Evolutionary conservation across 2,797 vertebrate genomes (phyloP), one percentile per base, ranked within the genome.

Genomic region (Cyprinella venusta): DNA sequence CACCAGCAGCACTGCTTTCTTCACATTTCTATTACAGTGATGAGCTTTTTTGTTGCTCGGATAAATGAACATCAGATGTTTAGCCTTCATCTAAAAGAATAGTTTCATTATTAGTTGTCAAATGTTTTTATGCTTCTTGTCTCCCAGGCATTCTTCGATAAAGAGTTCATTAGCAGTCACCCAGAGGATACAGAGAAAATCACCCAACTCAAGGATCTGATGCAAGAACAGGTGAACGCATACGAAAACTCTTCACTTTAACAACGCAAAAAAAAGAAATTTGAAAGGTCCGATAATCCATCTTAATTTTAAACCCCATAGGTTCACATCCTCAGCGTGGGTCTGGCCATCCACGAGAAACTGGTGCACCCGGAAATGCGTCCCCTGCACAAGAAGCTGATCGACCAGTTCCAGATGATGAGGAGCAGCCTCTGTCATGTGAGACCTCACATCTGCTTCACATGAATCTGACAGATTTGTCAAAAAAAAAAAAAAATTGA

Each of bases 391-490:
- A 99, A 99, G 92, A 99, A 99, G 89, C 94, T 99, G 38, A 97
- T 99, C 6, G 98, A 99, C 90, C 98, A 99, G 94, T 99, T 99
- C 94, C 98, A 99, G 91, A 96, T 99, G 96, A 99, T 99, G 97
- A 95, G 97, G 86, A 96, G 96, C 79, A 98, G 98, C 76, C 94
- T 99, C 80, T 98, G 98, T 89, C 97, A 99, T 6, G 98, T 99
- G 94, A 98, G 96, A 68, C 13, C 76, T 78, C 65, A 38, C 54
- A n/a, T 36, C 16, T 91, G 52, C 6, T 63, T 79, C 65, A 24
- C 8, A 56, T 3, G 33, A 72, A 36, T 18, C 30, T 38, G 21
- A 33, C 15, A 33, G 6, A 38, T 50, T 19, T 24, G 33, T 13
- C 26, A 52, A 54, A 6, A 36, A 54, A 4, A 54, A 18, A 52